Base-by-base conservation (phyloP, 2,113 vertebrate genomes). In the Ctenodactylus gundi region DNA sequence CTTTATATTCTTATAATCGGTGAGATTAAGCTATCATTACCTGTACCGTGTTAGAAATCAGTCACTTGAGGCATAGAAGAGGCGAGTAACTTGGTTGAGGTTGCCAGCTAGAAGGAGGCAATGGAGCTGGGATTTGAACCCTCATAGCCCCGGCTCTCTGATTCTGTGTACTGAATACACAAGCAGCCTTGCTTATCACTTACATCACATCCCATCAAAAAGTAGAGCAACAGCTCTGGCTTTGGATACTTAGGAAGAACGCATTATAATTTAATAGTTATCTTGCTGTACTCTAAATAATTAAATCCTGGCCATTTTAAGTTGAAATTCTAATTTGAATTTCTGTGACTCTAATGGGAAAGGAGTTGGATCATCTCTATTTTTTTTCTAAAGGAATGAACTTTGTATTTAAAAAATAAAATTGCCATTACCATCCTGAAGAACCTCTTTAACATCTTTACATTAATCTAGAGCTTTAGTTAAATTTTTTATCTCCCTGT, bases 261-360 rank as follows among this genome's bases (percentile, higher is more conserved):
- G 64, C 81, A 94, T 93, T 91, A 65, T 91, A 93, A 91, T 93
- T 93, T 70, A 96, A 90, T 82, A 92, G 90, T 96, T 88, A 88
- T 77, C 95, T 82, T 13, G 49, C 85, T 78, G 3, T 85, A 93
- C 51, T 62, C 95, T 96, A 95, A 97, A 96, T 97, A 96, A 96
- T 97, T 96, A 96, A 96, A 64, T 96, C 57, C 67, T 68, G 68
- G 44, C 77, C 95, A 92, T 97, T 95, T 82, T 36, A 78, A 95
- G 55, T 93, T 73, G 90, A 96, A 96, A 95, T 57, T 90, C 67
- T 95, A 84, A 94, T 97, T 92, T 93, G 67, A 95, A 85, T 95
- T 93, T 87, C 93, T 96, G 11, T 96, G 94, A 72, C 82, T 84
- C 77, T 93, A 93, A 95, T 92, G 85, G 91, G 49, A 93, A 96